Evolutionary conservation across 2,113 vertebrate species (phyloP).

Genomic region (Mirounga angustirostris): DNA sequence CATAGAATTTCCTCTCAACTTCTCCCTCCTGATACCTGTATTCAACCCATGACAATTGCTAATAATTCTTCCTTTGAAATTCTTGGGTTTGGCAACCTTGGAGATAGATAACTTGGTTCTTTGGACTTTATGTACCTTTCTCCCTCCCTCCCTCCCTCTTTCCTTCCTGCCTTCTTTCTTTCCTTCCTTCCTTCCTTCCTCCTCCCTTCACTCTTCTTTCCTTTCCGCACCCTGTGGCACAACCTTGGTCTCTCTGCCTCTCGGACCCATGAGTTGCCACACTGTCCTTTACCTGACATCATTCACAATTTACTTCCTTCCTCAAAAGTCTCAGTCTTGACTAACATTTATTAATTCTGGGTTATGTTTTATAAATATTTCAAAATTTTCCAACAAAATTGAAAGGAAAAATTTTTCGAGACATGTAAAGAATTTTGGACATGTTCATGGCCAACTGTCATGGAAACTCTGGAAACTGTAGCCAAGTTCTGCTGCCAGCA

Average conservation of each 20-base stretch:
- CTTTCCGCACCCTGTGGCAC: neutral
- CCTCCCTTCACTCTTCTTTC: neutral
- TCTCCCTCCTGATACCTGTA: neutral
- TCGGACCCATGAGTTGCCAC: neutral
- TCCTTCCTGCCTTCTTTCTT: neutral
- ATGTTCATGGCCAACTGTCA: neutral
- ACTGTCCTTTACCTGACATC: neutral
- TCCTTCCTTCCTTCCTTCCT: neutral
- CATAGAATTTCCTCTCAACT: neutral
- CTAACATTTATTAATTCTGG: conserved; percentile 12
- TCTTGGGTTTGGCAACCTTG: neutral
- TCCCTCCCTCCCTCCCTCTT: neutral
- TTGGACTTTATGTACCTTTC: neutral
- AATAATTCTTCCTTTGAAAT: neutral
- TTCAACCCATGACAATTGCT: neutral
- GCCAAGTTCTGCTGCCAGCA: neutral
- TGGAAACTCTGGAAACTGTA: neutral
- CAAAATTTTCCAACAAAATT: neutral
- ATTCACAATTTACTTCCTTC: neutral
- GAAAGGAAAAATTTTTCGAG: neutral
- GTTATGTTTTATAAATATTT: neutral
- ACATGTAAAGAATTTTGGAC: neutral
- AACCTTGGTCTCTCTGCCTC: neutral
- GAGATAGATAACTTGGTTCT: neutral
- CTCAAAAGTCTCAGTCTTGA: neutral